Evolutionary conservation across 2,888 invertebrate species (phyloP).

Genomic region (Caenorhabditis angaria): DNA sequence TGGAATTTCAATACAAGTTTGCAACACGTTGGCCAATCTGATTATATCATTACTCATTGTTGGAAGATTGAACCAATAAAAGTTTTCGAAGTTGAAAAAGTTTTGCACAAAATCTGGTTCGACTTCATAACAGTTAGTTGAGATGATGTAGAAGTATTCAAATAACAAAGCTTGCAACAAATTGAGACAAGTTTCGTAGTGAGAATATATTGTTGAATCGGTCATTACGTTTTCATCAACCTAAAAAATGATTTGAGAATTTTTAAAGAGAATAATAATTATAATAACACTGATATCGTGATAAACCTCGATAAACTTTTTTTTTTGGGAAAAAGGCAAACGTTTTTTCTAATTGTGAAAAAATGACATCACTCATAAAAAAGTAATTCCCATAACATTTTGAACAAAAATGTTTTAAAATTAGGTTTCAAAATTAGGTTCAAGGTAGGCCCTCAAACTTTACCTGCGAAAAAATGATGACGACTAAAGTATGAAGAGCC

Average conservation of each 20-base stretch:
- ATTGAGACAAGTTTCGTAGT: not conserved
- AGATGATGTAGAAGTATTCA: not conserved
- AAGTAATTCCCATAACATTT: too few relatives aligned
- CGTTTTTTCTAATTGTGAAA: too few relatives aligned
- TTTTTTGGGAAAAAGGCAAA: too few relatives aligned
- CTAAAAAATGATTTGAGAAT: too few relatives aligned
- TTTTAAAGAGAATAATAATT: too few relatives aligned
- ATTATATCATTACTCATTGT: not conserved
- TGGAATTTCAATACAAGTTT: not conserved
- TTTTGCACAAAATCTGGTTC: not conserved
- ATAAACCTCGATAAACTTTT: too few relatives aligned
- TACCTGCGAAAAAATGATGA: not conserved
- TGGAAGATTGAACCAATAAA: not conserved
- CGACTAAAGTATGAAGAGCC: not conserved
- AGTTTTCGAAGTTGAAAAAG: slow-evolving; percentile 2
- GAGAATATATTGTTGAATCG: not conserved
- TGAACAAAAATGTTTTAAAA: too few relatives aligned
- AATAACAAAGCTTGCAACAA: not conserved
- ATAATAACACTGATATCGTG: too few relatives aligned
- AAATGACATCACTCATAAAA: too few relatives aligned
- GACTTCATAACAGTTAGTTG: not conserved
- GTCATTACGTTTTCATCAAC: not conserved
- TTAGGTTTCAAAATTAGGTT: too few relatives aligned
- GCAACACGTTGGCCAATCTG: not conserved
- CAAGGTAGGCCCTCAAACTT: too few relatives aligned